Evolutionary conservation across 2,888 invertebrate species (phyloP).

Genomic region (Spisula subtruncata): DNA sequence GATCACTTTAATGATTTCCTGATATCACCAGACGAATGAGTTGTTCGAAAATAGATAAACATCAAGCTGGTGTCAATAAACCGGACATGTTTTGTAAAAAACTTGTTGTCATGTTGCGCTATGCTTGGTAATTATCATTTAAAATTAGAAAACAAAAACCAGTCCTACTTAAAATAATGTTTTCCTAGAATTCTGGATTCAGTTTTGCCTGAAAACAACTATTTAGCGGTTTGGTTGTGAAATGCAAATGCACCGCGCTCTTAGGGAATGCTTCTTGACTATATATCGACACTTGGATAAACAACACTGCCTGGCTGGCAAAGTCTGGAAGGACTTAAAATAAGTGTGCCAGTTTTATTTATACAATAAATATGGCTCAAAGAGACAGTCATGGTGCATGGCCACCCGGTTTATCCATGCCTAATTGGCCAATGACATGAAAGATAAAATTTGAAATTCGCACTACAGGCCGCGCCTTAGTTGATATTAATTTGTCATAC

Average conservation of each 20-base stretch:
- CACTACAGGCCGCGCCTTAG: too few species aligned
- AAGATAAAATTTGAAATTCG: too few species aligned
- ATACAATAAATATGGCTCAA: too few species aligned
- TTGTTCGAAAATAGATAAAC: not conserved
- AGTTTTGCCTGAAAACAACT: not conserved
- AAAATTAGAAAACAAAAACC: not conserved
- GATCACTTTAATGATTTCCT: not conserved
- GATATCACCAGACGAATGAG: not conserved
- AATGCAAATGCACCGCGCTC: not conserved
- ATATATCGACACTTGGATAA: not conserved
- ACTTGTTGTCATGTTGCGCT: not conserved
- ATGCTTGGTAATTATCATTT: not conserved
- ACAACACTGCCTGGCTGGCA: not conserved
- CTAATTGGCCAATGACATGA: too few species aligned
- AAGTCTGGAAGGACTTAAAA: not conserved
- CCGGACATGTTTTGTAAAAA: not conserved
- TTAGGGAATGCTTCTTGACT: not conserved
- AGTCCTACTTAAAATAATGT: not conserved
- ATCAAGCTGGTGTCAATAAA: not conserved
- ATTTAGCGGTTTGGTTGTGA: not conserved
- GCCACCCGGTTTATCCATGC: too few species aligned
- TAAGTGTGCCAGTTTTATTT: not conserved
- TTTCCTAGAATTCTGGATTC: too few species aligned
- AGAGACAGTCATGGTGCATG: too few species aligned
- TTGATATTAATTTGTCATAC: too few species aligned